Evolutionary conservation across 2,888 invertebrate genomes (phyloP), one percentile per base, ranked within the genome.

Genomic region (Physocephala rufipes): DNA sequence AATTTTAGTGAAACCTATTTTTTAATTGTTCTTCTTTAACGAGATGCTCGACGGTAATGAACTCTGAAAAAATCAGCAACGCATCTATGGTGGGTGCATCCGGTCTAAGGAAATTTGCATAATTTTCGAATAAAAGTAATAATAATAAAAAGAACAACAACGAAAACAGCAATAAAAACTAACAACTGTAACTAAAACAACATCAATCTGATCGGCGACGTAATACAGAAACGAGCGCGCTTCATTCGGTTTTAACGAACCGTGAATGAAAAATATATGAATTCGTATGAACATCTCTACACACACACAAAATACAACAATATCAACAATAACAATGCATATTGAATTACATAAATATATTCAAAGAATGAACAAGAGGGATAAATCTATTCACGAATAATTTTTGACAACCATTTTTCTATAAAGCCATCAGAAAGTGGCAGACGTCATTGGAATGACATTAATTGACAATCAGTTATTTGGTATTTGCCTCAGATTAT

Each of bases 391-490:
- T 16, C 19, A 1, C 1, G 16, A 49, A 19, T 19, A 15, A n/a
- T 19, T 19, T 49, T n/a, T 49, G 49, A 3, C 49, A 49, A 49
- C 49, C 36, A 36, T 43, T 36, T 62, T n/a, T 16, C 2, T 62
- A 62, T 62, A 36, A 62, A 62, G 62, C 36, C 45, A 36, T 62
- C 62, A 62, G 12, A 59, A n/a, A 36, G 21, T 58, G 58, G 24
- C 58, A 45, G 55, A 43, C 45, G 58, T 24, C 19, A 19, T n/a
- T 24, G 9, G 9, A 53, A n/a, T 67, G 67, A 67, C 61, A 67
- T 59, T 67, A 67, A 67, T 67, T 67, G 67, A 67, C 61, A 58
- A 59, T 19, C 47, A 58, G 7, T 21, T 49, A 3, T 26, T 24
- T 24, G 19, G 12, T 21, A 55, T 15, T 55, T 55, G 55, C 36